A percentile compares a stretch with the other conserved stretches of the same genome.
These are phyloP conservation scores for Heliornis fulica DNA, from an alignment of 2,113 vertebrate genomes.

Conservation along the genomic window DNA sequence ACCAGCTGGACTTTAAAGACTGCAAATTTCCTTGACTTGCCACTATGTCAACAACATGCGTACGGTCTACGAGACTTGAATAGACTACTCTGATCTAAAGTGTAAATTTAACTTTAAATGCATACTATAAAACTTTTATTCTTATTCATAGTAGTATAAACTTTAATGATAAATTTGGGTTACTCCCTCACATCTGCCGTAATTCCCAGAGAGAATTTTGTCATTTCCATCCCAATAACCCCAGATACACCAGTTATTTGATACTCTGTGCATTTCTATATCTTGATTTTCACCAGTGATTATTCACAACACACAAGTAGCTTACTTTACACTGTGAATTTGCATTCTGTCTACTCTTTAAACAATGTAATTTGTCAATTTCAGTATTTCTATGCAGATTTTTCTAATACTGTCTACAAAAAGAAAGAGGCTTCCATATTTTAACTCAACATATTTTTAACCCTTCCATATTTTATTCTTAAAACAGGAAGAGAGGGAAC, in stretches of 20 bases:
- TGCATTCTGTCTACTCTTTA: not conserved
- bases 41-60: conserved; percentile 47
- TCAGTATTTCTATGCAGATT: not conserved
- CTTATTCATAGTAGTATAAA: not conserved
- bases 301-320: not conserved
- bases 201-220: not conserved
- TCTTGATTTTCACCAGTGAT: not conserved
- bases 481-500: not conserved
- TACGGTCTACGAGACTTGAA: not conserved
- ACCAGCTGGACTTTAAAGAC: conserved; percentile 57
- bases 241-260: not conserved
- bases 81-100: not conserved
- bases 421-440: not conserved
- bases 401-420: not conserved
- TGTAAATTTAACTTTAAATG: not conserved
- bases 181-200: not conserved
- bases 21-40: conserved; percentile 58
- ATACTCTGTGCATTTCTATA: not conserved
- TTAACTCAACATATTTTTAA: no score
- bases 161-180: not conserved
- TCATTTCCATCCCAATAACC: not conserved
- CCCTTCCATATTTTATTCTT: not conserved
- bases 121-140: not conserved
- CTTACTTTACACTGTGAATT: not conserved
- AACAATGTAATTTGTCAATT: not conserved